Evolutionary conservation across 2,113 vertebrate genomes (phyloP).

Genomic region (Alethe diademata): DNA sequence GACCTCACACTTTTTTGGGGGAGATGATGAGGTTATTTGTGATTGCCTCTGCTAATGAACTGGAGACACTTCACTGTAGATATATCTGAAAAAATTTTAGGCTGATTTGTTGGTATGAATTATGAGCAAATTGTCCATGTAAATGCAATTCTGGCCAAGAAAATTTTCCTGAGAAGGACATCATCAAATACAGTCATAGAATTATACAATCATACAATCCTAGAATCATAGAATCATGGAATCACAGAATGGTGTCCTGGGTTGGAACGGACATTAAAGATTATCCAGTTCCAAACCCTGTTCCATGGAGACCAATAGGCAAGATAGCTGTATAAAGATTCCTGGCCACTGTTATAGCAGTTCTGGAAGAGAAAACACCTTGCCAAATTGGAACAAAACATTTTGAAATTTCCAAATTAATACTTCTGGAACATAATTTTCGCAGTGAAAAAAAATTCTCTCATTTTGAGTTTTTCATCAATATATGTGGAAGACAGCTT

Average conservation of each 20-base stretch:
- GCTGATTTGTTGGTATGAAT: not conserved
- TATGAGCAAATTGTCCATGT: not conserved
- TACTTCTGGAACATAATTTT: not conserved
- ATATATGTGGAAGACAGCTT: not conserved
- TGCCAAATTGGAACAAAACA: not conserved
- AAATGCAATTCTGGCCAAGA: not conserved
- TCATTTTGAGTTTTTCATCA: not conserved
- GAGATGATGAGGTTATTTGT: not conserved
- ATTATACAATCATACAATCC: not conserved
- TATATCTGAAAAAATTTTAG: not conserved
- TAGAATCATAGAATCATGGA: not conserved
- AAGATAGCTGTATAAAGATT: not conserved
- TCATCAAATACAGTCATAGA: not conserved
- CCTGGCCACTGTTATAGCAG: not conserved
- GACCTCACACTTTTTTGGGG: fast-evolving
- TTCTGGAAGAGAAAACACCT: not conserved
- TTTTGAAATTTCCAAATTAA: not conserved
- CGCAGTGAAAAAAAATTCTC: not conserved
- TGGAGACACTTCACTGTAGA: not conserved
- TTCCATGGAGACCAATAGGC: not conserved
- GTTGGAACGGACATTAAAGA: not conserved
- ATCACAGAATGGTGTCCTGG: not conserved
- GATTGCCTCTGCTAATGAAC: not conserved
- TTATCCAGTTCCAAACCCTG: not conserved
- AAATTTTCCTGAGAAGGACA: not conserved